Evolutionary conservation across 2,888 invertebrate genomes (phyloP).

Genomic region (Athrips mouffetella): DNA sequence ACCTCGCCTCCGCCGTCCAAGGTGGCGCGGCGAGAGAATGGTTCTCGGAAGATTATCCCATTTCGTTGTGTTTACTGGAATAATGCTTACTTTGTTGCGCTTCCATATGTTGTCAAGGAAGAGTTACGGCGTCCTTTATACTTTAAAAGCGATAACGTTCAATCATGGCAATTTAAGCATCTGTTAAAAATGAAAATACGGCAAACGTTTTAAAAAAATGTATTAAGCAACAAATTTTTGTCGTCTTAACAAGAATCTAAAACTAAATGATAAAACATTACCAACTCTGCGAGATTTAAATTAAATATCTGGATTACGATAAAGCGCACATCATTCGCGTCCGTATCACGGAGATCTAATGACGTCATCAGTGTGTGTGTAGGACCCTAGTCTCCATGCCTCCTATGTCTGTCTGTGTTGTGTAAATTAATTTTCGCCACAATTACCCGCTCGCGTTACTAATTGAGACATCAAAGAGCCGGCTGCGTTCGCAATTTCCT

Average conservation of each 20-base stretch:
- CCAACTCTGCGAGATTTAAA: too few relatives aligned
- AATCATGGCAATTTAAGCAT: too few relatives aligned
- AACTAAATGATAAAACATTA: too few relatives aligned
- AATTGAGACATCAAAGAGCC: constrained; percentile 74
- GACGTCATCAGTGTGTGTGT: neutral
- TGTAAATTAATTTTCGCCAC: constrained; percentile 73
- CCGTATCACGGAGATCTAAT: neutral
- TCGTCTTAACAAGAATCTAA: too few relatives aligned
- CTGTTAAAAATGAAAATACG: too few relatives aligned
- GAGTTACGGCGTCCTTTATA: neutral
- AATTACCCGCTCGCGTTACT: constrained; percentile 73
- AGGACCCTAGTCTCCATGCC: too few relatives aligned
- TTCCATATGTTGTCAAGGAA: neutral
- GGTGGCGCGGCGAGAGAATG: constrained; percentile 14
- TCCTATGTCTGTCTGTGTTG: constrained; percentile 32
- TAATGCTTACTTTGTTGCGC: constrained; percentile 12
- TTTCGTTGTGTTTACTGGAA: constrained; percentile 21
- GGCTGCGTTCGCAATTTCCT: constrained; percentile 38
- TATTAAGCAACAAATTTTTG: too few relatives aligned
- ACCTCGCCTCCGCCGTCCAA: constrained; percentile 19
- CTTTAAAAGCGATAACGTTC: neutral
- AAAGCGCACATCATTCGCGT: too few relatives aligned
- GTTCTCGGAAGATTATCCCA: constrained; percentile 23
- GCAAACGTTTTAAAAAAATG: too few relatives aligned
- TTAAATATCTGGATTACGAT: too few relatives aligned